Base-by-base conservation (phyloP, 2,888 invertebrate genomes). In the Drosophila longiperda region DNA sequence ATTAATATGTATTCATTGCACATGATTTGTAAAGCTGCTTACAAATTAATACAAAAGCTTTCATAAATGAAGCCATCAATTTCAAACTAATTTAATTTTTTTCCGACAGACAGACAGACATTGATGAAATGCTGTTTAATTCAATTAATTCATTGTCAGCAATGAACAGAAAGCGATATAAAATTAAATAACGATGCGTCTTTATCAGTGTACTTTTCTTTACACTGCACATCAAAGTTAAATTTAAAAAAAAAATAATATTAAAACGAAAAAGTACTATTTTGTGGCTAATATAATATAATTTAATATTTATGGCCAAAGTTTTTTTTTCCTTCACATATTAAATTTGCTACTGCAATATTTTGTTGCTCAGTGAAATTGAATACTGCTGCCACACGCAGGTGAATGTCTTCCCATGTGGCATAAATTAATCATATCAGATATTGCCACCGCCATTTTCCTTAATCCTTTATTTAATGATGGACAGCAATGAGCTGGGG, bases 351-450 rank as follows among this genome's bases (percentile, higher is more conserved):
- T 32, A 29, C 6, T 42, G 2, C 9, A 1, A 17, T 34, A n/a
- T 32, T 42, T 6, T 78, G 74, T 53, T 33, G 78, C 9, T 0
- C 33, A 75, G 86, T 85, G 87, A 78, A 66, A 20, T 15, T 48
- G 12, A 34, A 57, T 52, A 23, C 57, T 32, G 26, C 34, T 17
- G 32, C 33, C 42, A 54, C 60, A 34, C 12, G 23, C 58, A 48
- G 57, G 61, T 60, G 73, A 54, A 70, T 42, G 60, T 79, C 76
- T 77, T 86, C 75, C 75, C 70, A 38, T 67, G 71, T 74, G 60
- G 64, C 77, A 84, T 84, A 87, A 85, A 84, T 85, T 87, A 87
- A 87, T 87, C 84, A 87, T 45, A 45, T 45, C 45, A 45, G 15
- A 45, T 23, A 83, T 85, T 79, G 64, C 52, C 59, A 65, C 57